phyloP scores from a whole-genome alignment of 2,113 vertebrate genomes.

The Phycodurus eques region DNA sequence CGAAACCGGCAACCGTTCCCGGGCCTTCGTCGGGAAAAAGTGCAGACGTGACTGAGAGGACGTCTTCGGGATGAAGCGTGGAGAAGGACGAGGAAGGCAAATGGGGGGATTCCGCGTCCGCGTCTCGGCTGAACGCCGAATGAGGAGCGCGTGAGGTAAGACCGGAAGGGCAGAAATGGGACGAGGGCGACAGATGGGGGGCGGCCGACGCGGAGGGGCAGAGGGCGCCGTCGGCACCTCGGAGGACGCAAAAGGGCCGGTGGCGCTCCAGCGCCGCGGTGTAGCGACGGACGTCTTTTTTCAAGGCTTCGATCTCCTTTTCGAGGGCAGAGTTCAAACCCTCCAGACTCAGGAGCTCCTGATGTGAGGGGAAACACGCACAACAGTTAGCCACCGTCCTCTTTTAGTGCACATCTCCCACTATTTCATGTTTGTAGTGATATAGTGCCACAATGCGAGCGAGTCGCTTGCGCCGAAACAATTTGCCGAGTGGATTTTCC shows the following conservation, averaged over 20 bases:
- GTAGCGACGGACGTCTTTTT: not conserved
- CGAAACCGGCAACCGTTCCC: too few species aligned
- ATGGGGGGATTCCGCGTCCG: not conserved
- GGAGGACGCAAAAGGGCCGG: not conserved
- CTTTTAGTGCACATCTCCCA: too few species aligned
- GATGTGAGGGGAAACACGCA: too few species aligned
- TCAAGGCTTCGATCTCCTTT: not conserved
- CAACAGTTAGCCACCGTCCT: too few species aligned
- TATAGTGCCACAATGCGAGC: too few species aligned
- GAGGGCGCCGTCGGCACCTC: too few species aligned
- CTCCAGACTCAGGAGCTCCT: slow-evolving; percentile 1
- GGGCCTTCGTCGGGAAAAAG: not conserved
- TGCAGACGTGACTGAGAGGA: not conserved
- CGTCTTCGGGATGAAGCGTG: not conserved
- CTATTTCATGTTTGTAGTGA: too few species aligned
- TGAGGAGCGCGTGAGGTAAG: not conserved
- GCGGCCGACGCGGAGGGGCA: not conserved
- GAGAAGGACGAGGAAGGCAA: not conserved
- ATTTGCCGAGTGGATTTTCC: too few species aligned
- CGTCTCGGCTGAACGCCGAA: not conserved
- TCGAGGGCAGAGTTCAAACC: not conserved
- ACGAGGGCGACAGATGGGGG: not conserved
- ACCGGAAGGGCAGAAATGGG: too few species aligned
- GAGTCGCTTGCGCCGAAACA: too few species aligned
- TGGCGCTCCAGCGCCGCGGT: not conserved